These are phyloP conservation scores for Eidolon helvum DNA, from an alignment of 2,113 vertebrate genomes.

Conservation along the genomic window DNA sequence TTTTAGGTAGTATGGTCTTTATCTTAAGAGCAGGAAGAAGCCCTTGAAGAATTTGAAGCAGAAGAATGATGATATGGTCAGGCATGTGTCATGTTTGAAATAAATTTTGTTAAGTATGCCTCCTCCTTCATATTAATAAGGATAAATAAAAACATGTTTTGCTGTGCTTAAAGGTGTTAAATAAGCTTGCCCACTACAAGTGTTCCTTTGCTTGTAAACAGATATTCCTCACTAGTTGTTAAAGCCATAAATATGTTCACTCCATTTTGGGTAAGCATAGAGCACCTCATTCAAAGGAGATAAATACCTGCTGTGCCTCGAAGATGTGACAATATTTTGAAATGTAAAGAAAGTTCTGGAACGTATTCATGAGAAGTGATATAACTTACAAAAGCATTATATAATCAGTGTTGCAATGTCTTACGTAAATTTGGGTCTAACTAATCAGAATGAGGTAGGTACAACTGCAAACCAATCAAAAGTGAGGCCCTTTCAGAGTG, in stretches of 20 bases:
- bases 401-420: not conserved
- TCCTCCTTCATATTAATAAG: not conserved
- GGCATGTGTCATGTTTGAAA: not conserved
- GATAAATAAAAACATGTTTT: not conserved
- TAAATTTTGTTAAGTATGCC: not conserved
- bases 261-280: not conserved
- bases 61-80: not conserved
- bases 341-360: not conserved
- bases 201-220: not conserved
- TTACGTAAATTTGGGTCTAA: not conserved
- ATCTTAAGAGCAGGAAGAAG: not conserved
- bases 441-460: not conserved
- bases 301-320: not conserved
- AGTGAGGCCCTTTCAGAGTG: not conserved
- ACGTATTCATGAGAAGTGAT: not conserved
- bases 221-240: not conserved
- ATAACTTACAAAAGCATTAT: not conserved
- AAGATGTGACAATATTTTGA: not conserved
- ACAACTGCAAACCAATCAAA: not conserved
- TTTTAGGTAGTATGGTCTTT: not conserved
- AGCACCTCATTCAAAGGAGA: not conserved
- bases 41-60: not conserved
- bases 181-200: not conserved
- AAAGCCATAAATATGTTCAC: not conserved
- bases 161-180: not conserved